Evolutionary conservation across 2,888 invertebrate species (phyloP).

Genomic region (Sesia bembeciformis): DNA sequence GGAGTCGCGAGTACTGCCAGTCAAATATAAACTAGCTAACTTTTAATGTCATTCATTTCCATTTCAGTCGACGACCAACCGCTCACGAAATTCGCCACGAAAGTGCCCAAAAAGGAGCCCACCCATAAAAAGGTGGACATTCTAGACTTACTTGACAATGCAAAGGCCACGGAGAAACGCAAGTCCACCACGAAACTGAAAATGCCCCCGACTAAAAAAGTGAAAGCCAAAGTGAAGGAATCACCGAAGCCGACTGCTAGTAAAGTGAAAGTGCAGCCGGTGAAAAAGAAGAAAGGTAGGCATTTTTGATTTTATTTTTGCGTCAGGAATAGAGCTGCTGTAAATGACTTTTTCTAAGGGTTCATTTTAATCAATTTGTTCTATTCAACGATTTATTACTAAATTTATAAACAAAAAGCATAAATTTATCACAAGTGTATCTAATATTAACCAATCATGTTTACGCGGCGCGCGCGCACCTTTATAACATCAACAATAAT

Average conservation of each 20-base stretch:
- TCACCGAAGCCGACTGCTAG: constrained; percentile 35
- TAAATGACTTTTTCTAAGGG: constrained; percentile 6
- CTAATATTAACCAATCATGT: too few species aligned
- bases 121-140: constrained; percentile 24
- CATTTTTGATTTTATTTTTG: constrained; percentile 14
- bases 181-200: constrained; percentile 43
- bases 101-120: constrained; percentile 53
- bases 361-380: too few species aligned
- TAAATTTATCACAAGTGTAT: too few species aligned
- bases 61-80: constrained; percentile 56
- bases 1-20: too few species aligned
- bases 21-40: background rate
- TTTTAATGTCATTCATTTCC: background rate
- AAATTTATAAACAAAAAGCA: too few species aligned
- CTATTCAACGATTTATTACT: too few species aligned
- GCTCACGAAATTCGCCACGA: constrained; percentile 48
- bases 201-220: constrained; percentile 35
- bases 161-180: constrained; percentile 42
- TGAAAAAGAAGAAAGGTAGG: constrained; percentile 69
- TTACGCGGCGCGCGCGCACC: too few species aligned
- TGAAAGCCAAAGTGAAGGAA: constrained; percentile 36
- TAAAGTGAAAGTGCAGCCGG: constrained; percentile 25
- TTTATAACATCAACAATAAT: too few species aligned
- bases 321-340: constrained; percentile 25
- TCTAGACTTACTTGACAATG: constrained; percentile 41